These are phyloP conservation scores for Drosophila kokeensis DNA, from an alignment of 2,888 invertebrate species.

Conservation along the genomic window DNA sequence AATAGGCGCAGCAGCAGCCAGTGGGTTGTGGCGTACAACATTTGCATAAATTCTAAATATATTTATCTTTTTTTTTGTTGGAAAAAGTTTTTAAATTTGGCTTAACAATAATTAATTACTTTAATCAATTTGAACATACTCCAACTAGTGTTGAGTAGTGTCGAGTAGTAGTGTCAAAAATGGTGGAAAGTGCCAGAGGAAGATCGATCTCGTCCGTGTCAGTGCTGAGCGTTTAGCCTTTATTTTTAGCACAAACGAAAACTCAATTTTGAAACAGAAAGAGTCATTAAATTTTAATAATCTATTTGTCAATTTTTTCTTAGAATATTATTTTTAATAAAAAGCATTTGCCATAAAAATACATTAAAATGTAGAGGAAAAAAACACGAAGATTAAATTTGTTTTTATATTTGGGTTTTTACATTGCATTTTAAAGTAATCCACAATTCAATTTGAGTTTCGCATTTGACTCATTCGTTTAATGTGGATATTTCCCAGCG, in stretches of 20 bases:
- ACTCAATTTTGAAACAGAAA: neutral
- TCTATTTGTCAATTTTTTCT: neutral
- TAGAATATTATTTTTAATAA: no score
- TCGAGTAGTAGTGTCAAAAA: neutral
- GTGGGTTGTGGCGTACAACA: neutral
- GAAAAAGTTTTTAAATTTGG: neutral
- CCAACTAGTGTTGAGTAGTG: neutral
- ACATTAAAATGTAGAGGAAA: no score
- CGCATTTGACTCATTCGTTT: conserved; percentile 19
- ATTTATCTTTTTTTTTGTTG: neutral
- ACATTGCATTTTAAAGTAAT: neutral
- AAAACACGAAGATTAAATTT: neutral
- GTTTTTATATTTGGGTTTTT: neutral
- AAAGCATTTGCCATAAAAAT: no score
- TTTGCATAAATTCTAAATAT: neutral
- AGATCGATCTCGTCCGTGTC: neutral
- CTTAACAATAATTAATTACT: neutral
- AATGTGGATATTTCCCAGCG: conserved; percentile 6
- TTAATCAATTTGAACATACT: neutral
- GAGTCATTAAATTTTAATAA: neutral
- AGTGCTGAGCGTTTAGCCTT: neutral
- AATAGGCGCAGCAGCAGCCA: neutral
- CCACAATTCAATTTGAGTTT: neutral
- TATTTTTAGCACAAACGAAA: neutral
- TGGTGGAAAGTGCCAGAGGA: neutral